phyloP scores from a whole-genome alignment of 2,113 vertebrate genomes.

The Mormyrus lacerda region DNA sequence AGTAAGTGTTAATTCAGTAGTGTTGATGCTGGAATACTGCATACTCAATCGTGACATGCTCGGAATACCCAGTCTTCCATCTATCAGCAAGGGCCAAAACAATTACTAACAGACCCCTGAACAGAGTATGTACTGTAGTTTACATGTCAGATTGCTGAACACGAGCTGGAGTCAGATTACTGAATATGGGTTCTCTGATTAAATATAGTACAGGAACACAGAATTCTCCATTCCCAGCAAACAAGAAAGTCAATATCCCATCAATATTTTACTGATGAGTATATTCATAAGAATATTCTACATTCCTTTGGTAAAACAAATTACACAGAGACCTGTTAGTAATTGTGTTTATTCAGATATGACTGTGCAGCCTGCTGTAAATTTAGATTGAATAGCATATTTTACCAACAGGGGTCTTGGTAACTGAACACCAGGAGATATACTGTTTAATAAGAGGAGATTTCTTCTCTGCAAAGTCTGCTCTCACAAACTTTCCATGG shows the following conservation, averaged over 20 bases:
- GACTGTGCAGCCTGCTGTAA: not conserved
- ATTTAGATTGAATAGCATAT: not conserved
- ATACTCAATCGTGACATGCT: not conserved
- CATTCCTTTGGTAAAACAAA: not conserved
- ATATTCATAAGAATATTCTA: not conserved
- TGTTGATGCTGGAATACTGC: not conserved
- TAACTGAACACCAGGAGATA: not conserved
- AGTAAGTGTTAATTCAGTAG: slow-evolving; percentile 1
- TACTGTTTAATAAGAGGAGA: not conserved
- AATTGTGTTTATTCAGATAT: not conserved
- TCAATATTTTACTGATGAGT: not conserved
- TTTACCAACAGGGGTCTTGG: not conserved
- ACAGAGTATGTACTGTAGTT: not conserved
- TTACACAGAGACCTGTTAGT: slow-evolving; percentile 1
- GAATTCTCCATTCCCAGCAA: not conserved
- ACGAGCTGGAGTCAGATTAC: not conserved
- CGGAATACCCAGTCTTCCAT: not conserved
- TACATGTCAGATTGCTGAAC: not conserved
- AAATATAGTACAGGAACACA: not conserved
- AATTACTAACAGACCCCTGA: not conserved
- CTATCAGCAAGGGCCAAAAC: not conserved
- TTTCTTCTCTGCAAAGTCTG: not conserved
- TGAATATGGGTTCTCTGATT: not conserved
- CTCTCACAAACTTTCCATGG: not conserved
- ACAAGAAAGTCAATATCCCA: not conserved